A percentile compares a stretch with the other conserved stretches of the same genome.
Conservation (phyloP, 1,140 invertebrate genomes). For the Lucilia cuprina region DNA sequence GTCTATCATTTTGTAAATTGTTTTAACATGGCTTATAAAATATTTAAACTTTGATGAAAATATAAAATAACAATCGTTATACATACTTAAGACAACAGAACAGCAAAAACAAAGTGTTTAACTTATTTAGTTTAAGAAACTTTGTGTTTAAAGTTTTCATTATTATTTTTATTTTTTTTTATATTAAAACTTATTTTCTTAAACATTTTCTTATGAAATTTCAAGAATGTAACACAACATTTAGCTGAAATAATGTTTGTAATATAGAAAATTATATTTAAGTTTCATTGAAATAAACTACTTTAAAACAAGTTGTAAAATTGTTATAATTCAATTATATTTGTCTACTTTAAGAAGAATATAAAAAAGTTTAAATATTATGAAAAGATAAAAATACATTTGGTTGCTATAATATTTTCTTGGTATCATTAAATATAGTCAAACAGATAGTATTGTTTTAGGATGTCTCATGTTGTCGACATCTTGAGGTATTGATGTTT, state of each 20-base stretch:
- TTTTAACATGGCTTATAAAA: slow-evolving; percentile 6
- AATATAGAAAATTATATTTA: not conserved
- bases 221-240: not conserved
- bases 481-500: not conserved
- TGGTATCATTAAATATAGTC: not conserved
- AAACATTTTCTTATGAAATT: not conserved
- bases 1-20: slow-evolving; percentile 11
- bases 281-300: slow-evolving; percentile 29
- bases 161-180: not conserved
- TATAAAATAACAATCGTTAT: not conserved
- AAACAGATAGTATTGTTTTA: not conserved
- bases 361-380: not conserved
- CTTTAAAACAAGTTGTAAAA: slow-evolving; percentile 24
- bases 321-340: slow-evolving; percentile 25
- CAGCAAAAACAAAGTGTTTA: not conserved
- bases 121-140: not conserved
- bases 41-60: slow-evolving; percentile 4
- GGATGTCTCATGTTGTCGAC: not conserved
- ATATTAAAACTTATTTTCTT: not conserved
- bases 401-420: not conserved
- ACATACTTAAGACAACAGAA: not conserved
- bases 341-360: not conserved
- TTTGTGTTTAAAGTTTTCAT: not conserved
- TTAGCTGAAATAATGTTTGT: not conserved
- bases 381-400: not conserved